Conservation (phyloP, 2,888 invertebrate genomes). For the Argynnis bischoffii region DNA sequence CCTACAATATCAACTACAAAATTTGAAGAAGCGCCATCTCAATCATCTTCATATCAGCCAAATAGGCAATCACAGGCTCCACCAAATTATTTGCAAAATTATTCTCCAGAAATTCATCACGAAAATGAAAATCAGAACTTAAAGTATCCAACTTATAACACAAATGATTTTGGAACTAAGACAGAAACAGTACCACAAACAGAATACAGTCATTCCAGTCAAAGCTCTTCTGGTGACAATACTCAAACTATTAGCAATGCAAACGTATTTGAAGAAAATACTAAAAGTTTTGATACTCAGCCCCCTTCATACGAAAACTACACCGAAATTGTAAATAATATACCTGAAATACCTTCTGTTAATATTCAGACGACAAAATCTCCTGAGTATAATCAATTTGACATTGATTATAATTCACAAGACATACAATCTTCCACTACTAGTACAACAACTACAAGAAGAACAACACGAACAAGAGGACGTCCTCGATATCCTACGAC, state of each 20-base stretch:
- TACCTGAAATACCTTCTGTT: conserved; percentile 45
- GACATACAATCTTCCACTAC: conserved; percentile 52
- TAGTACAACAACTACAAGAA: conserved; percentile 66
- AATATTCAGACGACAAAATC: conserved; percentile 50
- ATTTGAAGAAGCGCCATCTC: conserved; percentile 43
- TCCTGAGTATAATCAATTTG: conserved; percentile 56
- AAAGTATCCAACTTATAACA: conserved; percentile 59
- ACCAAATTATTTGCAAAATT: conserved; percentile 64
- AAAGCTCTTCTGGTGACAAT: conserved; percentile 40
- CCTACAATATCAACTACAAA: conserved; percentile 49
- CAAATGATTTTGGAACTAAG: conserved; percentile 57
- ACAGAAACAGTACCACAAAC: conserved; percentile 47
- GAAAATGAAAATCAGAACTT: conserved; percentile 60
- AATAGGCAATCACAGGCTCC: conserved; percentile 57
- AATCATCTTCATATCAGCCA: conserved; percentile 54
- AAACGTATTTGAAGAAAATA: conserved; percentile 47
- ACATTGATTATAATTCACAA: conserved; percentile 50
- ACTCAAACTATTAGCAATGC: conserved; percentile 38
- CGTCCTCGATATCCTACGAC: conserved; percentile 72
- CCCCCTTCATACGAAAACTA: conserved; percentile 48
- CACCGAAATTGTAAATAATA: conserved; percentile 50
- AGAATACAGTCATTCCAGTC: conserved; percentile 34
- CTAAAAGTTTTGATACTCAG: conserved; percentile 51
- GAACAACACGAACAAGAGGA: conserved; percentile 61
- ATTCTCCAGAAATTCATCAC: conserved; percentile 69